These are phyloP conservation scores for Callipepla californica DNA, from an alignment of 2,113 vertebrate genomes.

Conservation along the genomic window DNA sequence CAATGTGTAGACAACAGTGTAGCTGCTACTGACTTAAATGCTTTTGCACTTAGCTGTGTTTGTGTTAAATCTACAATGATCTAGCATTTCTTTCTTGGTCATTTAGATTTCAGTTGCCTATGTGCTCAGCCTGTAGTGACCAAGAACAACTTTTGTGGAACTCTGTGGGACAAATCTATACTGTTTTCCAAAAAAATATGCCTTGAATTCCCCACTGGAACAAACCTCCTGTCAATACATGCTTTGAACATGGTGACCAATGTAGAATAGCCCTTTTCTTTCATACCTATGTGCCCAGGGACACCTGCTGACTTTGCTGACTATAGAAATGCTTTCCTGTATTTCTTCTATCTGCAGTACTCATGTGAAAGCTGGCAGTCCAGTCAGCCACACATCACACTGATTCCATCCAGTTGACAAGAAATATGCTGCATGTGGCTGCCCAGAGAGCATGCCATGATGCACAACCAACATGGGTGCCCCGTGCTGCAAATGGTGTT, in stretches of 20 bases:
- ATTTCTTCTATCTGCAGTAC: not conserved
- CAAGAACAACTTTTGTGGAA: not conserved
- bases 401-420: rapidly evolving
- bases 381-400: not conserved
- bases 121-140: not conserved
- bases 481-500: not conserved
- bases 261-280: not conserved
- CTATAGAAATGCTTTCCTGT: not conserved
- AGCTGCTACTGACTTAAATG: not conserved
- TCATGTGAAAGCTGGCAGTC: not conserved
- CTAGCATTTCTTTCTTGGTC: not conserved
- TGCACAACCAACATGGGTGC: rapidly evolving
- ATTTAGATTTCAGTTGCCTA: not conserved
- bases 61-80: not conserved
- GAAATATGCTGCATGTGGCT: too few species aligned
- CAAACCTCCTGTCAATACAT: rapidly evolving
- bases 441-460: too few species aligned
- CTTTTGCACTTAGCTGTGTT: not conserved
- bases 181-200: not conserved
- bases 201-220: not conserved
- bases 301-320: not conserved
- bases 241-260: not conserved
- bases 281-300: rapidly evolving
- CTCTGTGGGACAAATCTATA: not conserved
- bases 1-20: not conserved